Evolutionary conservation across 1,140 invertebrate species (phyloP).

Genomic region (Augochlora pura): DNA sequence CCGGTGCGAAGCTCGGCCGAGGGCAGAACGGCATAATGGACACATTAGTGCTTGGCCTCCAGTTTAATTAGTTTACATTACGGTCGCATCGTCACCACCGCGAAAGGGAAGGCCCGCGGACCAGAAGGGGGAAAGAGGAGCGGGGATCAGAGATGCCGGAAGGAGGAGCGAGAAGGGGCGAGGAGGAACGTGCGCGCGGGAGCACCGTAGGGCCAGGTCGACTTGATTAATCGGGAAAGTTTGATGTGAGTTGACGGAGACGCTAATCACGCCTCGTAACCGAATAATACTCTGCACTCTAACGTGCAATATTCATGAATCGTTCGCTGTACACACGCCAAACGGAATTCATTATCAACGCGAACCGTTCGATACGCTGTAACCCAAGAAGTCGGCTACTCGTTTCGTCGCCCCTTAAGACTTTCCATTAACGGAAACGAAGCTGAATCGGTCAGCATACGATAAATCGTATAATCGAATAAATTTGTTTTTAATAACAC

Average conservation of each 20-base stretch:
- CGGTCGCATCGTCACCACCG: constrained; percentile 73
- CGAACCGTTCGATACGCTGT: constrained; percentile 55
- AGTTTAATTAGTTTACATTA: constrained; percentile 80
- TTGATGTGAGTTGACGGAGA: constrained; percentile 76
- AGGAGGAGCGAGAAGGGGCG: constrained; percentile 21
- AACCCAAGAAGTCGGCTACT: constrained; percentile 13
- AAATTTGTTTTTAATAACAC: too few species aligned
- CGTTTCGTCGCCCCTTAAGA: background rate
- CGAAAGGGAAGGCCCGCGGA: constrained; percentile 64
- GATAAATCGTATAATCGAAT: too few species aligned
- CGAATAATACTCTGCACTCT: constrained; percentile 67
- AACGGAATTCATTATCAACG: constrained; percentile 65
- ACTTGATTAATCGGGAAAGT: constrained; percentile 78
- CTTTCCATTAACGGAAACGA: background rate
- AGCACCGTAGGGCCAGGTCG: constrained; percentile 47
- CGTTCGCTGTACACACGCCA: constrained; percentile 55
- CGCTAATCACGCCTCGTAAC: constrained; percentile 77
- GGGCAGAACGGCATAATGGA: constrained; percentile 75
- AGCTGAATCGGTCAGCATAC: too few species aligned
- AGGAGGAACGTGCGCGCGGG: constrained; percentile 25
- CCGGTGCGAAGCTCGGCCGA: constrained; percentile 60
- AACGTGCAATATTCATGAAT: constrained; percentile 64
- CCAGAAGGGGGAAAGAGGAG: constrained; percentile 42
- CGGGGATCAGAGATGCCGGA: constrained; percentile 16
- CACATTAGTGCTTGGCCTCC: constrained; percentile 75